Base-by-base conservation (phyloP, 2,113 vertebrate genomes). In the Pagrus major region DNA sequence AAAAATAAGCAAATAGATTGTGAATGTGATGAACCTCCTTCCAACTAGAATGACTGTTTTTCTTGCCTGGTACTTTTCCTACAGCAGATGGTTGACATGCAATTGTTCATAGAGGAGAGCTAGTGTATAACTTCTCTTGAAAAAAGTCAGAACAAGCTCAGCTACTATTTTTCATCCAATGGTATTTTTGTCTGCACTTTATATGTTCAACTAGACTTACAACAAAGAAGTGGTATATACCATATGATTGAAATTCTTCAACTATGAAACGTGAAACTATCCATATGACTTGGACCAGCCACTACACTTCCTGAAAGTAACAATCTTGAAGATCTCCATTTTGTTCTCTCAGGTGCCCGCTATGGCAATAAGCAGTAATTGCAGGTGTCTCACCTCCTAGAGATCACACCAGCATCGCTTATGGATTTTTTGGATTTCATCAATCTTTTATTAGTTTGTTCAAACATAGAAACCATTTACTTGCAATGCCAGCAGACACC, bases 1-100 rank as follows among this genome's bases (percentile, higher is more conserved):
- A 80, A 71, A 78, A 78, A 80, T 55, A 71, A 74, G 65, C 35
- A 77, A 80, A 83, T 56, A 29, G 68, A 70, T 51, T 70, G 72
- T 35, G 59, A 82, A 25, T 54, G 39, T 5, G 12, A 75, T 6
- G 12, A 58, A 52, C 39, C 33, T 55, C n/a, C 42, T 72, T 72
- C 58, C 70, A 61, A 41, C 58, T 20, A 41, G 21, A 20, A 63
- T 67, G 41, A 64, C 66, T 56, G 46, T 51, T 56, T 80, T 73
- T 37, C 47, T 76, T 51, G 51, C 66, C 9, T 78, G 27, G n/a
- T 66, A 39, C 15, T 49, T 67, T 70, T 51, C n/a, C 44, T 44
- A 10, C 39, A 78, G 60, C 71, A 78, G 61, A 87, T 84, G 72
- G 61, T 68, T 76, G 29, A 25, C 18, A 84, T 9, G 23, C 37